These are phyloP conservation scores for Lasioglossum malachurum DNA, from an alignment of 2,888 invertebrate genomes.

Conservation along the genomic window DNA sequence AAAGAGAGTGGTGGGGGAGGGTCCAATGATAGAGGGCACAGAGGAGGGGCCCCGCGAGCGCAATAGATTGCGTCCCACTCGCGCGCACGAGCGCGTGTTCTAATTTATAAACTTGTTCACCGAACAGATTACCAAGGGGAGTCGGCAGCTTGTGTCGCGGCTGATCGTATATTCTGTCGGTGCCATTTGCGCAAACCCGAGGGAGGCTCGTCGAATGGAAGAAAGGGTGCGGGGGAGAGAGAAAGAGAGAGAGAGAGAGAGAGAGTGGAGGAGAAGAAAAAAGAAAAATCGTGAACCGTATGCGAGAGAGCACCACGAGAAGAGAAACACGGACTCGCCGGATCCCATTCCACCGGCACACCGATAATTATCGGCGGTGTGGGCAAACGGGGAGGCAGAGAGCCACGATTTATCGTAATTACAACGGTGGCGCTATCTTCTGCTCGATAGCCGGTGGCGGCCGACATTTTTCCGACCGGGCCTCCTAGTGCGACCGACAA, in stretches of 20 bases:
- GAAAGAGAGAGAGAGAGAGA: slow-evolving; percentile 1
- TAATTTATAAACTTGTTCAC: slow-evolving; percentile 61
- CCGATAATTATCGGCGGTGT: slow-evolving; percentile 63
- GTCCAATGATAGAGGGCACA: background rate
- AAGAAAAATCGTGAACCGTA: slow-evolving; percentile 24
- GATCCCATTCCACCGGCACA: slow-evolving; percentile 35
- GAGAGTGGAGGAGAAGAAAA: background rate
- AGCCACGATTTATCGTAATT: slow-evolving; percentile 67
- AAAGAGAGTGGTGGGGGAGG: background rate
- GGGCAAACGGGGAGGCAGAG: slow-evolving; percentile 14
- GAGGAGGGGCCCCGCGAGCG: slow-evolving; percentile 1
- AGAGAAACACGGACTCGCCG: slow-evolving; percentile 52
- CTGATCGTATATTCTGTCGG: slow-evolving; percentile 48
- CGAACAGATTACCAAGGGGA: slow-evolving; percentile 57
- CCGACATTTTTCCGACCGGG: slow-evolving; percentile 27
- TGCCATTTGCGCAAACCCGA: slow-evolving; percentile 56
- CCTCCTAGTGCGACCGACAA: slow-evolving; percentile 10
- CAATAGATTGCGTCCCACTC: slow-evolving; percentile 26
- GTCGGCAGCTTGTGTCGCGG: slow-evolving; percentile 37
- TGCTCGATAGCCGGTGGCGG: slow-evolving; percentile 24
- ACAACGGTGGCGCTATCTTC: slow-evolving; percentile 45
- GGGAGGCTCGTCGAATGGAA: slow-evolving; percentile 34
- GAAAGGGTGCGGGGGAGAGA: slow-evolving; percentile 11
- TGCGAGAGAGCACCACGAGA: slow-evolving; percentile 18
- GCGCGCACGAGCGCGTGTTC: slow-evolving; percentile 36